These are phyloP conservation scores for Mimachlamys varia DNA, from an alignment of 2,888 invertebrate species.

Conservation along the genomic window DNA sequence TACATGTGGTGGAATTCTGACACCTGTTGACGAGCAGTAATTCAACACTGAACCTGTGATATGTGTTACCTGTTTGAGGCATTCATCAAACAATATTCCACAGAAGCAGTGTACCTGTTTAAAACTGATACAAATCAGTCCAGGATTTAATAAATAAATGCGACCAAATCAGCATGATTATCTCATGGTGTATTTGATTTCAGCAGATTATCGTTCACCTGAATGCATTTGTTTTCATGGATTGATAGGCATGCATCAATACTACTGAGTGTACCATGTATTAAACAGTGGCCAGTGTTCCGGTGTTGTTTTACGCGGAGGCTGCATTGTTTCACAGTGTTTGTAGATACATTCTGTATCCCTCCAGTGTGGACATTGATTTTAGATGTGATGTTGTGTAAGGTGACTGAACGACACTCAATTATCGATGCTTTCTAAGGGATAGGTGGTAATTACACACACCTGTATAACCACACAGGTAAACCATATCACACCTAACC, in stretches of 20 bases:
- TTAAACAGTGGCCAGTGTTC: slow-evolving; percentile 29
- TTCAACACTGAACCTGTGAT: not conserved
- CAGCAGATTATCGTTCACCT: not conserved
- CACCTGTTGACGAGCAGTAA: not conserved
- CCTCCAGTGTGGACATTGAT: slow-evolving; percentile 20
- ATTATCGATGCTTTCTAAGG: slow-evolving; percentile 14
- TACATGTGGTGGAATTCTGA: too few species aligned
- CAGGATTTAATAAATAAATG: not conserved
- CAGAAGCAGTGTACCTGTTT: not conserved
- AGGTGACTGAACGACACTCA: not conserved
- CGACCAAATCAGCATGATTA: not conserved
- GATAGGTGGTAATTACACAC: slow-evolving; percentile 6
- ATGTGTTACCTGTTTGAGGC: not conserved
- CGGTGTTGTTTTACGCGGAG: slow-evolving; percentile 7
- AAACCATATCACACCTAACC: not conserved
- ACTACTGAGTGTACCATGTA: not conserved
- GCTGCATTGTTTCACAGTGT: slow-evolving; percentile 2
- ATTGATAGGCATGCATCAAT: not conserved
- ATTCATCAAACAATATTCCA: not conserved
- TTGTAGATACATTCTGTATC: slow-evolving; percentile 24
- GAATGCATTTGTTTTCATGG: not conserved
- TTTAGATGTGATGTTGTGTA: slow-evolving; percentile 28
- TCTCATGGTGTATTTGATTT: not conserved
- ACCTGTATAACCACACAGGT: not conserved
- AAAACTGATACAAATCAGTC: not conserved